Evolutionary conservation across 2,888 invertebrate genomes (phyloP), one percentile per base, ranked within the genome.

Genomic region (Podotricha telesiphe): DNA sequence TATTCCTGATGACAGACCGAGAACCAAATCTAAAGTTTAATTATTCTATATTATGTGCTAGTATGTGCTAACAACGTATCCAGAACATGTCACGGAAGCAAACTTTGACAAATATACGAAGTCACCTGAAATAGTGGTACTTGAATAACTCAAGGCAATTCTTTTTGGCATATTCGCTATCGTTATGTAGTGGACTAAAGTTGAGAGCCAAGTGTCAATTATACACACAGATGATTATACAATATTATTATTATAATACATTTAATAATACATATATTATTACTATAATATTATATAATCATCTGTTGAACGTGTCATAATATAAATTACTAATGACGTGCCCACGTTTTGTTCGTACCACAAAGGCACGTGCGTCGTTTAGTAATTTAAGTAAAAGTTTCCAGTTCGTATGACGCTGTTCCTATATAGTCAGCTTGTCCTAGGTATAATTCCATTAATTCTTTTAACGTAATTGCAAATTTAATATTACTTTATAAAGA

Each of bases 131-230:
- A 59, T 45, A 45, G 22, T 59, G 45, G n/a, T 59, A 59, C 59
- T 59, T 45, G 59, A 45, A 59, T 59, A 59, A 59, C 59, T 59
- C 59, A 59, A 59, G 59, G 59, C 59, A 28, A 59, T 59, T 59
- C 20, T 45, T 45, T 59, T 59, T 59, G 59, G 59, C 59, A 59
- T 58, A 22, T 22, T 2, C 22, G n/a, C 42, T 20, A 6, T 17
- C n/a, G 45, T 59, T 19, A 58, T 58, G 58, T 58, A 58, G 42
- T 10, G 42, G n/a, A 59, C n/a, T 17, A n/a, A 17, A 17, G 17
- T 17, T n/a, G 15, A 4, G 45, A 28, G 59, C 59, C 59, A 59
- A 59, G 6, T 59, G 42, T 59, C 42, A 45, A 45, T 67, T 51
- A 19, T 62, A 47, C n/a, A n/a, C n/a, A n/a, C n/a, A n/a, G n/a